Evolutionary conservation across 2,888 invertebrate species (phyloP), one percentile per base, ranked within the genome.

Genomic region (Agrilus mali): DNA sequence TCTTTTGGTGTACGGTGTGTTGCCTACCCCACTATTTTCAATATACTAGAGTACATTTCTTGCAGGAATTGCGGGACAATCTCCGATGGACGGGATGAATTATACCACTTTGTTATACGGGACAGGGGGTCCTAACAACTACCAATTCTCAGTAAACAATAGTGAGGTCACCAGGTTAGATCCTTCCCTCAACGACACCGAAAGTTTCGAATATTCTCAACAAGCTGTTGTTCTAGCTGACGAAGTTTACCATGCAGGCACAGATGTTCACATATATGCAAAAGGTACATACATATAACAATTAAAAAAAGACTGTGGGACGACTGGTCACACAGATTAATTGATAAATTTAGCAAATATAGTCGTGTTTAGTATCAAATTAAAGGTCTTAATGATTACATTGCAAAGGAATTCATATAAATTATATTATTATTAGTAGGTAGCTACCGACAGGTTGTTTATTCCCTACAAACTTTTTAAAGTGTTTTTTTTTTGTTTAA

Each of bases 221-320:
- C 80, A 83, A 50, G 80, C 86, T 1, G 77, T 74, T 0, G 75
- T 86, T 32, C 70, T 75, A 48, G 73, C 79, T 4, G 75, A 80
- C 50, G 86, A 87, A 60, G 86, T 83, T 55, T 74, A 77, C 31
- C 89, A 90, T 52, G 83, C 86, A 0, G 89, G 89, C 0, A 85
- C 86, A 14, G 93, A 94, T 63, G 92, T 93, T 0, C 71, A 79
- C 2, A 75, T 93, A 41, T 90, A 87, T 65, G 90, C 92, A 22
- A 73, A 70, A 65, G 87, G 86, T 78, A 63, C n/a, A n/a, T n/a
- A n/a, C n/a, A n/a, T n/a, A n/a, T n/a, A 63, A 33, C 7, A 10
- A 27, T 10, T 27, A 27, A 27, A 2, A 22, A 22, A 7, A 7
- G 7, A 22, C 2, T 22, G 22, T 6, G 22, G 17, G 17, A 17